Conservation (phyloP, 2,113 vertebrate genomes). For the Coracopsis vasa region DNA sequence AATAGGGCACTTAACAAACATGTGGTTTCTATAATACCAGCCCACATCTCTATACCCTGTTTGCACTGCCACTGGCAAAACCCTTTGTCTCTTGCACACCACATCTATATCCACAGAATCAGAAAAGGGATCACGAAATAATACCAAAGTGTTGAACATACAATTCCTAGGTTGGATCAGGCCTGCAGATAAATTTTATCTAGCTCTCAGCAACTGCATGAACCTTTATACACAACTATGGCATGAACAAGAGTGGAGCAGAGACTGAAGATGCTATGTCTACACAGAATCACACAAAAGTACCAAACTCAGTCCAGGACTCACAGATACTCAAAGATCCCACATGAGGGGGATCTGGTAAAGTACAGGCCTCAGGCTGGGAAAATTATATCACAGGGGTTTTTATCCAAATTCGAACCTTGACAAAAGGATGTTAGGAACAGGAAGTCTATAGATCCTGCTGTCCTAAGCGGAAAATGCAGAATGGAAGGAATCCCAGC, state of each 20-base stretch:
- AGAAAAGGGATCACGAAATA: not conserved
- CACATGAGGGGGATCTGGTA: not conserved
- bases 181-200: not conserved
- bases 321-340: not conserved
- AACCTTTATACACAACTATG: not conserved
- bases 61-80: conserved; percentile 9
- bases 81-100: not conserved
- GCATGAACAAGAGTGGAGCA: not conserved
- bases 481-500: not conserved
- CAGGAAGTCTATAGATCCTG: not conserved
- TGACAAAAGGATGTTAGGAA: not conserved
- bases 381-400: not conserved
- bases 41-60: not conserved
- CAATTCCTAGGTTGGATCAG: not conserved
- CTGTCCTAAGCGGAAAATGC: not conserved
- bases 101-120: not conserved
- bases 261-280: not conserved
- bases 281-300: not conserved
- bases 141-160: not conserved
- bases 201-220: not conserved
- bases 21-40: conserved; percentile 68
- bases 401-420: not conserved
- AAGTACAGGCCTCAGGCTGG: not conserved
- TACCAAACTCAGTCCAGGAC: not conserved
- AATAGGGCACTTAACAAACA: conserved; percentile 36